phyloP scores from a whole-genome alignment of 92 coral and sea anemone genomes.

The Heliopora coerulea region DNA sequence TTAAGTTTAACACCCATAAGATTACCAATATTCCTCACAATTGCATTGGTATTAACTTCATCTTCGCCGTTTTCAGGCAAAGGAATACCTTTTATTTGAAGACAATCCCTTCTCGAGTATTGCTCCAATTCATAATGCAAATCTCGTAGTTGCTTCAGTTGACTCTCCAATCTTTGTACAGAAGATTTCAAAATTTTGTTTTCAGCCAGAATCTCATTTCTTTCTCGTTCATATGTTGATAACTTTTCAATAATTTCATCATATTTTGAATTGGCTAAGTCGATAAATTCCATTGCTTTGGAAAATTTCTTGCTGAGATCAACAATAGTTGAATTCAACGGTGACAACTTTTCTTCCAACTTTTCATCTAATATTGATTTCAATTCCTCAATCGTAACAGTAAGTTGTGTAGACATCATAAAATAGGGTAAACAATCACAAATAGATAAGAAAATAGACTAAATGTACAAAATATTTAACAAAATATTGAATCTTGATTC shows the following conservation, averaged over 20 bases:
- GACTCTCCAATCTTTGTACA: background rate
- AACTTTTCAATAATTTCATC: background rate
- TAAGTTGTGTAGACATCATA: no score
- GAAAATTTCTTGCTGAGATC: background rate
- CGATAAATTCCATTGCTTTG: background rate
- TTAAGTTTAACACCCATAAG: conserved; percentile 44
- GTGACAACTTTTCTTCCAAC: conserved; percentile 6
- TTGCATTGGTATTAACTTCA: conserved; percentile 15
- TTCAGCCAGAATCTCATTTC: background rate
- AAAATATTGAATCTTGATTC: no score
- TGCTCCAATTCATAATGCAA: conserved; percentile 8
- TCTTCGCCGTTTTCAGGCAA: background rate
- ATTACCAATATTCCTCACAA: conserved; percentile 36
- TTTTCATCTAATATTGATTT: conserved; percentile 7
- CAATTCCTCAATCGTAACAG: background rate
- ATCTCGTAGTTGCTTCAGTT: background rate
- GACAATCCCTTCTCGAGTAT: conserved; percentile 28
- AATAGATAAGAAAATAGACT: no score
- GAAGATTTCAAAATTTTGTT: conserved; percentile 20
- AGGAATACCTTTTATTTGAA: conserved; percentile 17
- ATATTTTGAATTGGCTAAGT: conserved; percentile 1
- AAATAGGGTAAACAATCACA: no score
- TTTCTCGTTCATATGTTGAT: background rate
- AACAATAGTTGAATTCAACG: background rate
- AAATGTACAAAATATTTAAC: no score